A percentile compares a stretch with the other conserved stretches of the same genome.
Evolutionary conservation across 2,888 invertebrate genomes (phyloP).

Genomic region (Nomada fabriciana): DNA sequence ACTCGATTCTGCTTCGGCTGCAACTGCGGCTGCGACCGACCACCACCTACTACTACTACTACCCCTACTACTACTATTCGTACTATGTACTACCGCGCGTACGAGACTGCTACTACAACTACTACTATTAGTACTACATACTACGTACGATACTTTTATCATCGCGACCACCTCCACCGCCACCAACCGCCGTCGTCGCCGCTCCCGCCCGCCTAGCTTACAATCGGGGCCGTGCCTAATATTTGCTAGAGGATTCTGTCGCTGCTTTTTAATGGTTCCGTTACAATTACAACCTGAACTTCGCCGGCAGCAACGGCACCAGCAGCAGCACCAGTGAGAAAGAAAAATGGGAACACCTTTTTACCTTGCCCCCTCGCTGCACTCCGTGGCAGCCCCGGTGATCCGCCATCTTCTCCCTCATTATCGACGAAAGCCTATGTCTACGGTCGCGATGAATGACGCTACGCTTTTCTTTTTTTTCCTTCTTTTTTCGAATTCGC

Average conservation of each 20-base stretch:
- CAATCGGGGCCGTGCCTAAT: conserved; percentile 48
- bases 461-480: neutral
- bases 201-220: neutral
- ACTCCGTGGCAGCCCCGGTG: neutral
- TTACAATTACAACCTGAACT: conserved; percentile 57
- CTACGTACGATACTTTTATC: conserved; percentile 45
- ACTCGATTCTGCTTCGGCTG: conserved; percentile 65
- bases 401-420: conserved; percentile 56
- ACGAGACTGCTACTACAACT: conserved; percentile 39
- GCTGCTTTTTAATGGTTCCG: conserved; percentile 55
- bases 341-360: conserved; percentile 52
- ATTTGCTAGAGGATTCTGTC: conserved; percentile 49
- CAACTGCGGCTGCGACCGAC: conserved; percentile 57
- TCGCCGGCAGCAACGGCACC: conserved; percentile 14
- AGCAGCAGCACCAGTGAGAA: conserved; percentile 6
- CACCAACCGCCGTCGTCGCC: neutral
- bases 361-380: no score
- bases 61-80: conserved; percentile 49
- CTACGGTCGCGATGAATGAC: conserved; percentile 56
- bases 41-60: conserved; percentile 62
- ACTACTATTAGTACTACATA: conserved; percentile 34
- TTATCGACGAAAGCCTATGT: conserved; percentile 70
- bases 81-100: conserved; percentile 41
- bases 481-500: conserved; percentile 38
- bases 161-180: conserved; percentile 19